Evolutionary conservation across 1,140 invertebrate genomes (phyloP), one percentile per base, ranked within the genome.

Genomic region (Bactericera cockerelli): DNA sequence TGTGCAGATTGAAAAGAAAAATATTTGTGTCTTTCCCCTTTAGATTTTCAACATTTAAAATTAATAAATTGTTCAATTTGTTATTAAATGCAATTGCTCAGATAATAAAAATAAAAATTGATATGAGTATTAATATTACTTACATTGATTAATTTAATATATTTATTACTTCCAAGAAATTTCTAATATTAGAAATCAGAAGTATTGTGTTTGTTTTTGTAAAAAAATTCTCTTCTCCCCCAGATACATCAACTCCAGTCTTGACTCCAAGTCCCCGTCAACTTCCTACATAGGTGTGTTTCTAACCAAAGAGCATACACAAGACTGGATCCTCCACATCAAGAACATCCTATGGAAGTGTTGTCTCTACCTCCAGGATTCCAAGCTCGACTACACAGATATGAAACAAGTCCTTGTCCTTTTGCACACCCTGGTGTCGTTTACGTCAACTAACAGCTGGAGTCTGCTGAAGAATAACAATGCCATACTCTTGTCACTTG

Each of bases 291-390:
- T 93, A 55, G 84, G 86, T 19, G 79, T 93, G 14, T 84, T 86
- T 56, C 72, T 95, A 26, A 85, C 82, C 67, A 94, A 94, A 73
- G 83, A 90, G 61, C 79, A 85, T 70, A 79, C 82, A 59, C 72
- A 90, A 60, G 66, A 77, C 63, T 96, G 92, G 92, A 93, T 95
- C 70, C 75, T 79, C 11, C 91, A 96, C 70, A 82, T 94, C 63
- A 94, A 94, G 72, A 76, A 79, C 56, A 70, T 95, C 53, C 71
- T 93, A 26, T 81, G 79, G 71, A 82, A 83, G 69, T 93, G 89
- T 68, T 86, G 86, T 68, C 71, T 72, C 55, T 84, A 83, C 69
- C 72, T 95, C 21, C 80, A 86, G 57, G 74, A 79, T 61, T 67
- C 89, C 22, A 80, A 83, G 71, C 86, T 87, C 14, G 84, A 86